Conservation (phyloP, 2,888 invertebrate genomes). For the Globia sparganii region DNA sequence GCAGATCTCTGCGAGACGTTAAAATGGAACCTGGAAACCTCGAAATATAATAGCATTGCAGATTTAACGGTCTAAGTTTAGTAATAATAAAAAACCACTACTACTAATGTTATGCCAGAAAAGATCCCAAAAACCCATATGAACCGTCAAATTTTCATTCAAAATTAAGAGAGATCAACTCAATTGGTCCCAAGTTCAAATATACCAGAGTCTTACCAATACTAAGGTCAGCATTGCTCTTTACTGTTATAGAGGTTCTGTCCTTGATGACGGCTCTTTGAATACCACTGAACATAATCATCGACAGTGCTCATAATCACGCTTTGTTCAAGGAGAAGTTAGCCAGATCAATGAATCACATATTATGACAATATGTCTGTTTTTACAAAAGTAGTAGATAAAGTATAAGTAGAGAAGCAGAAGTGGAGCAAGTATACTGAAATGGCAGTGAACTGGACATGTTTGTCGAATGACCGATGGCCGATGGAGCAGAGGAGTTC, state of each 20-base stretch:
- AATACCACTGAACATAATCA: constrained; percentile 33
- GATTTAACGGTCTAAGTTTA: background rate
- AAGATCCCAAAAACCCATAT: background rate
- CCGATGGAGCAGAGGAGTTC: too few species aligned
- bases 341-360: background rate
- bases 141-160: background rate
- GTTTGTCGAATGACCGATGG: too few species aligned
- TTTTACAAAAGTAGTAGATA: too few species aligned
- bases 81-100: background rate
- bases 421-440: too few species aligned
- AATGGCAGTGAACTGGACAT: too few species aligned
- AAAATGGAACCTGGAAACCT: background rate
- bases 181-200: constrained; percentile 32
- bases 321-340: background rate
- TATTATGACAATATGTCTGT: too few species aligned
- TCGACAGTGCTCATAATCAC: constrained; percentile 9
- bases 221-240: constrained; percentile 60
- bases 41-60: background rate
- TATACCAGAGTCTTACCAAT: constrained; percentile 39
- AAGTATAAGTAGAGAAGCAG: too few species aligned
- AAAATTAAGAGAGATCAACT: too few species aligned
- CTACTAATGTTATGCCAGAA: background rate
- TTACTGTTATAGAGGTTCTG: constrained; percentile 70
- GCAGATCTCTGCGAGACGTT: background rate
- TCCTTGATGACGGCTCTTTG: constrained; percentile 38